Evolutionary conservation across 2,113 vertebrate species (phyloP).

Genomic region (Anolis sagrei): DNA sequence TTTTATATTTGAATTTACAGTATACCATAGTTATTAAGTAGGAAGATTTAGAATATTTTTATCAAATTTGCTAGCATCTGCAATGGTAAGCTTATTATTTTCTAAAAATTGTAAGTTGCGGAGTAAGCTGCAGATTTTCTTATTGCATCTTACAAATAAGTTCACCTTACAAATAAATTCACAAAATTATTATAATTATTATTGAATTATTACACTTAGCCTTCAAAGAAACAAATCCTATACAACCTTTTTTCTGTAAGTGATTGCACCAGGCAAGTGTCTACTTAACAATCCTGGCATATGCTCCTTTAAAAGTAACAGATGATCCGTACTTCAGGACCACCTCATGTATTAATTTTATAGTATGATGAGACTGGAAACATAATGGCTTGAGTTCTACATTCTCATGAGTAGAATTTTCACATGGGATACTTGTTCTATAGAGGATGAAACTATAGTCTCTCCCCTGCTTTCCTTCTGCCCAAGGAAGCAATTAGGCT

Average conservation of each 20-base stretch:
- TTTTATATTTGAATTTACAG: neutral
- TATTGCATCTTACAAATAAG: no score
- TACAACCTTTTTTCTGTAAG: no score
- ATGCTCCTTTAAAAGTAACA: no score
- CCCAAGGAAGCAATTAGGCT: neutral
- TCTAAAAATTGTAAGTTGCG: neutral
- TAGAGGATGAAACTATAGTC: neutral
- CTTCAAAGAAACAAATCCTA: no score
- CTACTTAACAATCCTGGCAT: no score
- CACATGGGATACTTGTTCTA: neutral
- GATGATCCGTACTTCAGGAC: no score
- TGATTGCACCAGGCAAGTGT: no score
- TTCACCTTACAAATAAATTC: no score
- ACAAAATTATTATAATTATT: no score
- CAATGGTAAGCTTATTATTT: neutral
- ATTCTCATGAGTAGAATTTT: neutral
- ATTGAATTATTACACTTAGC: no score
- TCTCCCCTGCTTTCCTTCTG: neutral
- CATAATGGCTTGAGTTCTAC: neutral
- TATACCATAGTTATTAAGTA: neutral
- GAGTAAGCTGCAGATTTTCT: no score
- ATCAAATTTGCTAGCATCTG: neutral
- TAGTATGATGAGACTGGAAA: neutral
- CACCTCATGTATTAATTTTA: neutral
- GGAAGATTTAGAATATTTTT: neutral